These are phyloP conservation scores for Nerophis ophidion DNA, from an alignment of 2,113 vertebrate genomes.

Conservation along the genomic window DNA sequence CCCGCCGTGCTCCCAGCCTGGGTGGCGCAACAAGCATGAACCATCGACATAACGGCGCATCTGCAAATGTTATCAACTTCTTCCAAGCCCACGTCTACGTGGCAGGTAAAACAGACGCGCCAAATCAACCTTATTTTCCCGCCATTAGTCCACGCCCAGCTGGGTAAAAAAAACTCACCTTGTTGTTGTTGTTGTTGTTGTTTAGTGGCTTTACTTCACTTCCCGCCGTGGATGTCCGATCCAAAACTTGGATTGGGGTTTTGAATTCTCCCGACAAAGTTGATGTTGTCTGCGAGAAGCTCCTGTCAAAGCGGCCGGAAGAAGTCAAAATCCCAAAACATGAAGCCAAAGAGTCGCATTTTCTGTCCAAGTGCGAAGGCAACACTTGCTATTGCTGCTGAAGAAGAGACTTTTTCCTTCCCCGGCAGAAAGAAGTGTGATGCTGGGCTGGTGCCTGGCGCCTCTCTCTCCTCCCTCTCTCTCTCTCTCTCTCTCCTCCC, in stretches of 20 bases:
- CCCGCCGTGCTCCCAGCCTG: too few relatives aligned
- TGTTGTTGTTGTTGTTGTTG: slow-evolving; percentile 7
- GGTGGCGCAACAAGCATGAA: slow-evolving; percentile 51
- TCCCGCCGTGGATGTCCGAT: slow-evolving; percentile 38
- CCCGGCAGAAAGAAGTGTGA: slow-evolving; percentile 30
- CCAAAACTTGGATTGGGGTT: slow-evolving; percentile 25
- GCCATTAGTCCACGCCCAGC: too few relatives aligned
- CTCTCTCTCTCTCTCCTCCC: neutral
- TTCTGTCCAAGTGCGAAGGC: slow-evolving; percentile 50
- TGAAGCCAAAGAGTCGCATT: slow-evolving; percentile 59
- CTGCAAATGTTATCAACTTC: slow-evolving; percentile 39
- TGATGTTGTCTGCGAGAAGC: slow-evolving; percentile 25
- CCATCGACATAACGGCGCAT: slow-evolving; percentile 42
- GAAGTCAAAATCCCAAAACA: slow-evolving; percentile 44
- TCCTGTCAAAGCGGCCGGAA: slow-evolving; percentile 49
- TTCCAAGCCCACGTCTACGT: slow-evolving; percentile 51
- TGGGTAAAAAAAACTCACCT: slow-evolving; percentile 46
- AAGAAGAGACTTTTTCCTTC: slow-evolving; percentile 4
- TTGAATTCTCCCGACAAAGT: slow-evolving; percentile 34
- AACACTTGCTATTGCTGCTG: neutral
- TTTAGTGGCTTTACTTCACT: slow-evolving; percentile 27
- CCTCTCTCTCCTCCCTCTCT: slow-evolving; percentile 30
- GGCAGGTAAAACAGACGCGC: slow-evolving; percentile 47
- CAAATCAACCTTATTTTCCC: neutral
- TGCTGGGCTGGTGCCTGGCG: slow-evolving; percentile 25